These are phyloP conservation scores for Scomberomorus guttatus DNA, from an alignment of 2,797 vertebrate genomes.

Conservation along the genomic window DNA sequence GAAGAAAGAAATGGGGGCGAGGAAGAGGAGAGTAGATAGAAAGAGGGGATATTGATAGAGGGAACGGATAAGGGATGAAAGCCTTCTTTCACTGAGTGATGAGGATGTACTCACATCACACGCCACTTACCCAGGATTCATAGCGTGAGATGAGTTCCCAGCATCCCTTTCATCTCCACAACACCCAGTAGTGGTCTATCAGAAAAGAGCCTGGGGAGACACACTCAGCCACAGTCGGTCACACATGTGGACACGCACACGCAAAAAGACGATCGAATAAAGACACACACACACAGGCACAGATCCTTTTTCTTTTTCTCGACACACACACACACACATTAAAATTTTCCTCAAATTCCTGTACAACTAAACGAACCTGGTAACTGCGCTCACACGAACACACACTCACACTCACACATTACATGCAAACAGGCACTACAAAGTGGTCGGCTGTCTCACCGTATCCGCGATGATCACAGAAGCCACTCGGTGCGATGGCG, in stretches of 20 bases:
- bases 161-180: constrained; percentile 84
- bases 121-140: constrained; percentile 82
- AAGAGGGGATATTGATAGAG: constrained; percentile 68
- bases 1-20: constrained; percentile 50
- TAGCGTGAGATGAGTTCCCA: constrained; percentile 84
- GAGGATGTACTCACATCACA: constrained; percentile 81
- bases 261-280: constrained; percentile 38
- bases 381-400: constrained; percentile 8
- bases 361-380: background rate
- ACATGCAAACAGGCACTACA: constrained; percentile 43
- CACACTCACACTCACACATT: constrained; percentile 11
- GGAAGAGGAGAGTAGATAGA: constrained; percentile 48
- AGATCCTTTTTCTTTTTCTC: background rate
- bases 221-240: constrained; percentile 62
- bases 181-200: constrained; percentile 75
- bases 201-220: constrained; percentile 71
- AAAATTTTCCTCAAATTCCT: constrained; percentile 25
- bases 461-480: constrained; percentile 64
- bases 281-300: constrained; percentile 24
- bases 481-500: constrained; percentile 39
- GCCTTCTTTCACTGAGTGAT: constrained; percentile 74
- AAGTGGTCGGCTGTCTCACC: constrained; percentile 54
- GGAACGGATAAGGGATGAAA: constrained; percentile 79
- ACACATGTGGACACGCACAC: constrained; percentile 57
- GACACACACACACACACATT: constrained; percentile 13